Conservation (phyloP, 2,113 vertebrate species). For the Heloderma charlesbogerti region DNA sequence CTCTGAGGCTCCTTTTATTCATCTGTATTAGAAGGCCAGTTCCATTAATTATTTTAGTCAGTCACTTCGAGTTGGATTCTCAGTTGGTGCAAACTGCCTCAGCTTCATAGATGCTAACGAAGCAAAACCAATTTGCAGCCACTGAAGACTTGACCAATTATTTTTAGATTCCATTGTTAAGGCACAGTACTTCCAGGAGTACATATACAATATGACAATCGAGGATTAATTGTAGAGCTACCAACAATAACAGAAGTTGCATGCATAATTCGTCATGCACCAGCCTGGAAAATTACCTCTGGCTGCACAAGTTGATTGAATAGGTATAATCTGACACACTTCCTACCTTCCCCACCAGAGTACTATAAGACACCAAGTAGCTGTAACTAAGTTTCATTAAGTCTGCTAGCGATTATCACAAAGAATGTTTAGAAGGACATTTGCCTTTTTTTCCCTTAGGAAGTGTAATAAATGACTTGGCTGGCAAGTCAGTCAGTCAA, state of each 20-base stretch:
- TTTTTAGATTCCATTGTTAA: conserved; percentile 39
- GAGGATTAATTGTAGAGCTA: conserved; percentile 9
- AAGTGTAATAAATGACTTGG: neutral
- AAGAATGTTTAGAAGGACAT: neutral
- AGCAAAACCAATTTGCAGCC: neutral
- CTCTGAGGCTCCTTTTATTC: neutral
- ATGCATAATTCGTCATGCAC: conserved; percentile 29
- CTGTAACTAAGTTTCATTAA: neutral
- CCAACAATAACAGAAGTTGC: conserved; percentile 25
- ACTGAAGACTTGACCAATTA: neutral
- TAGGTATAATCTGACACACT: conserved; percentile 20
- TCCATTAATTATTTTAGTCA: neutral
- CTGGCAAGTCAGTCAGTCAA: neutral
- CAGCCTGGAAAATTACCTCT: conserved; percentile 31
- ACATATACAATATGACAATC: neutral
- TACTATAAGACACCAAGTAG: conserved; percentile 2
- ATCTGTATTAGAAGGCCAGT: neutral
- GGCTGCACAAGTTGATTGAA: neutral
- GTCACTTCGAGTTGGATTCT: neutral
- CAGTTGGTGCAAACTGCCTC: neutral
- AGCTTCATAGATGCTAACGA: conserved; percentile 23
- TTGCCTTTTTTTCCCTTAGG: neutral
- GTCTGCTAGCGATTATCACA: neutral
- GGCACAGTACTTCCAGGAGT: conserved; percentile 1
- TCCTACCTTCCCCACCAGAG: neutral